Evolutionary conservation across 2,888 invertebrate genomes (phyloP), one percentile per base, ranked within the genome.

Genomic region (Tiliacea aurago): DNA sequence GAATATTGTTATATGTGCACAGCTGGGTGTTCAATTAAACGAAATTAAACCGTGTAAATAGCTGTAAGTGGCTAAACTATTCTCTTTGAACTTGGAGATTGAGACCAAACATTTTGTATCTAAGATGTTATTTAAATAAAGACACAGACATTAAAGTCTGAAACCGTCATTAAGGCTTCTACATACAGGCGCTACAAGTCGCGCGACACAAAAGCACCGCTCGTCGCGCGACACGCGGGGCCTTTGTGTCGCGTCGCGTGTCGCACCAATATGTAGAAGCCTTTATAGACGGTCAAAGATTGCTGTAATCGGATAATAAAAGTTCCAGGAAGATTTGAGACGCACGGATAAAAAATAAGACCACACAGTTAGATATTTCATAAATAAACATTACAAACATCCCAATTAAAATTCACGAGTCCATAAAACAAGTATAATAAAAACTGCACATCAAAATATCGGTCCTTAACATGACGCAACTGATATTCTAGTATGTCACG

Each of bases 381-480:
- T 23, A 33, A 18, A 28, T 3, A n/a, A 41, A 41, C 20, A n/a
- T 20, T n/a, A 49, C 9, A 23, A 70, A n/a, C 23, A 77, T 23
- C 6, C 18, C 15, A 9, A 70, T 70, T 70, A 33, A 53, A 78
- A 78, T 61, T 78, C 59, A 61, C 28, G 7, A 20, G 45, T 51
- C 65, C 23, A 55, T 61, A 65, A 61, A 47, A 73, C 45, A 43
- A 9, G 28, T 55, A 7, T 51, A 23, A 49, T 55, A 23, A 67
- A 56, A 41, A 53, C 41, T 37, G 33, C 56, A 47, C 43, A 37
- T 45, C 28, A 76, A 70, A 67, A 81, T 45, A 78, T 64, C 33
- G 13, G 11, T 62, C 28, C 56, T 10, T 45, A 53, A 55, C 15
- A 70, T 70, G 83, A 79, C 70, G 74, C 37, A 33, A 65, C 23